phyloP scores from a whole-genome alignment of 2,888 invertebrate genomes.

The Rhingia campestris region DNA sequence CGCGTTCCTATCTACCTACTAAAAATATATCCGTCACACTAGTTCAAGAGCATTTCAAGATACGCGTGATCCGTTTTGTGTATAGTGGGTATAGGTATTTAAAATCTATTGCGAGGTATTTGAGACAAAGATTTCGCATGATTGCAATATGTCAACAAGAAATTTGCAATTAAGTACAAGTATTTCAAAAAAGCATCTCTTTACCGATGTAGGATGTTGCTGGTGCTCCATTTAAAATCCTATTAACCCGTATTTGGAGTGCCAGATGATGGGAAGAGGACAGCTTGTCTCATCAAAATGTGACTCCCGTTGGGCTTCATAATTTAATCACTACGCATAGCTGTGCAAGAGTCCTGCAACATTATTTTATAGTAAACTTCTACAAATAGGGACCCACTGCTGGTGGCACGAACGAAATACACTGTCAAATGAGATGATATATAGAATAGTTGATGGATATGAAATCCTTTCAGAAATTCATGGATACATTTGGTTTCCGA shows the following conservation, averaged over 20 bases:
- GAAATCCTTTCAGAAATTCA: conserved; percentile 15
- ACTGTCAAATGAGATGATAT: conserved; percentile 5
- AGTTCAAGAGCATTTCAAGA: conserved; percentile 72
- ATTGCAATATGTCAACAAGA: conserved; percentile 50
- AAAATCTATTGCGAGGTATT: conserved; percentile 2
- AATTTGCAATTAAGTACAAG: conserved; percentile 30
- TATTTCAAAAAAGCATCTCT: conserved; percentile 6
- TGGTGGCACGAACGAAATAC: background rate
- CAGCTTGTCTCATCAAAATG: conserved; percentile 17
- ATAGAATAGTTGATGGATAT: conserved; percentile 9
- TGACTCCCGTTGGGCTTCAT: conserved; percentile 30
- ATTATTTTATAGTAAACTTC: conserved; percentile 54
- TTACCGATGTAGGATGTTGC: background rate
- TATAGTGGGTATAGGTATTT: conserved; percentile 33
- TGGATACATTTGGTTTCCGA: conserved; percentile 10
- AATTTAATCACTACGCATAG: conserved; percentile 59
- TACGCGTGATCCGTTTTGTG: conserved; percentile 24
- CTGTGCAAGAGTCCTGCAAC: conserved; percentile 45
- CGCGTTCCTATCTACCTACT: conserved; percentile 52
- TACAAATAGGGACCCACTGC: background rate
- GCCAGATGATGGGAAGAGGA: background rate
- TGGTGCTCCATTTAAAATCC: conserved; percentile 13
- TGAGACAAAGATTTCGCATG: conserved; percentile 26
- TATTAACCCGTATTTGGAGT: conserved; percentile 19
- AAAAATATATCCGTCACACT: conserved; percentile 62